Conservation (phyloP, 2,888 invertebrate genomes). For the Amiota communis region DNA sequence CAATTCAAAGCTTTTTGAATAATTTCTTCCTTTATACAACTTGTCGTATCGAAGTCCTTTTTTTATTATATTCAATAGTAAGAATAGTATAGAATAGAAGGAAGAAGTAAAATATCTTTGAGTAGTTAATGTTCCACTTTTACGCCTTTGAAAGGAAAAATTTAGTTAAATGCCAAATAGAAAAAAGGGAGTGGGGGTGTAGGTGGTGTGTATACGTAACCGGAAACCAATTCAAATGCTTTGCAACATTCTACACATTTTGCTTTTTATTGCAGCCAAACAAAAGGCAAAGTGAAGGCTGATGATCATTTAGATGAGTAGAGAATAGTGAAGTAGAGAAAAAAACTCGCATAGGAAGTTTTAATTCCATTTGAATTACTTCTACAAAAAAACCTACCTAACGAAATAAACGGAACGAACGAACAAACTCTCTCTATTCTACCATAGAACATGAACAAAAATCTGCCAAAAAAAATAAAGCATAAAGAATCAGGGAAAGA, state of each 20-base stretch:
- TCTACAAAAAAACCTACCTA: slow-evolving; percentile 43
- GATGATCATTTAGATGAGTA: no score
- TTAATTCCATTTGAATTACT: slow-evolving; percentile 69
- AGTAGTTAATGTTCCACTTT: slow-evolving; percentile 7
- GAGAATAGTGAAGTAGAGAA: neutral
- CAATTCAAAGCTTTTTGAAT: no score
- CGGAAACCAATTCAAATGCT: slow-evolving; percentile 27
- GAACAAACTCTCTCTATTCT: slow-evolving; percentile 14
- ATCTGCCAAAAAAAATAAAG: slow-evolving; percentile 16
- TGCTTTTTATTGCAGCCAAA: slow-evolving; percentile 9
- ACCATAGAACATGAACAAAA: neutral
- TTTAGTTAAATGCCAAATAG: slow-evolving; percentile 11
- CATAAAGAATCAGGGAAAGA: slow-evolving; percentile 39
- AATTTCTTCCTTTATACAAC: no score
- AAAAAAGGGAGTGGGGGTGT: neutral
- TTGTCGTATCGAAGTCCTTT: no score
- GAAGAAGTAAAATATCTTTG: neutral
- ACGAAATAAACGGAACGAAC: slow-evolving; percentile 34
- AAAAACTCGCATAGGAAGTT: slow-evolving; percentile 47
- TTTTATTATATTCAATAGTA: no score
- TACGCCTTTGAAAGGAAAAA: slow-evolving; percentile 25
- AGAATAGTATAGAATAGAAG: no score
- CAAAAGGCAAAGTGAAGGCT: neutral
- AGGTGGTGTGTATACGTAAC: slow-evolving; percentile 3
- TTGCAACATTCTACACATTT: slow-evolving; percentile 28